phyloP scores from a whole-genome alignment of 2,888 invertebrate genomes.

The Argyresthia albistria region DNA sequence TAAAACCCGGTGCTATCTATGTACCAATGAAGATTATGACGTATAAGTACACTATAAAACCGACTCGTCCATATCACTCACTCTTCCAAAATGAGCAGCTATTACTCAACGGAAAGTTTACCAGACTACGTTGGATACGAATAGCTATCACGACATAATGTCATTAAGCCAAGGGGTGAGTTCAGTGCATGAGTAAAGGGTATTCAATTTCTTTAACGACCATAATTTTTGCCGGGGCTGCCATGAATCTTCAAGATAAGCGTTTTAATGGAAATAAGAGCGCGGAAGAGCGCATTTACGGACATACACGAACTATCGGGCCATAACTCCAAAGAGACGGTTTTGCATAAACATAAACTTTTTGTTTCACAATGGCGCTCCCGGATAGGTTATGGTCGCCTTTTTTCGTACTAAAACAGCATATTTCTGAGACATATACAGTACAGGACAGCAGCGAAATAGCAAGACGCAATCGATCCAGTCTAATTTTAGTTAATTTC shows the following conservation, averaged over 20 bases:
- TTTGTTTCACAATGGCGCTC: constrained; percentile 22
- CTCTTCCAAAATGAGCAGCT: not conserved
- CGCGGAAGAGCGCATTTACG: constrained; percentile 37
- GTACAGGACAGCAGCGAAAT: no score
- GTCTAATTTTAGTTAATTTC: no score
- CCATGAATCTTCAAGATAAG: constrained; percentile 61
- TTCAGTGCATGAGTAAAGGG: constrained; percentile 37
- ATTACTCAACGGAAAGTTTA: not conserved
- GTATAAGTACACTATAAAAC: no score
- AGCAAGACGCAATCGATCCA: no score
- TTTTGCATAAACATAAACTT: constrained; percentile 39
- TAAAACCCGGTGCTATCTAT: no score
- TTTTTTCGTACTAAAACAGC: no score
- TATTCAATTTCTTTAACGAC: constrained; percentile 60
- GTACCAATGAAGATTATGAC: no score
- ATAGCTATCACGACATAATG: not conserved
- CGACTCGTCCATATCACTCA: no score
- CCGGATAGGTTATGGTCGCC: constrained; percentile 5
- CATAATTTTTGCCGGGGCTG: constrained; percentile 45
- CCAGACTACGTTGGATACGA: not conserved
- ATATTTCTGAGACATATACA: no score
- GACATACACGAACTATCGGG: constrained; percentile 43
- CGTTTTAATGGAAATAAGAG: constrained; percentile 56
- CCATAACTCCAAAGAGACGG: constrained; percentile 32
- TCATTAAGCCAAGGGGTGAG: constrained; percentile 4